Percentiles rank a stretch among this genome's conserved stretches.
Evolutionary conservation across 2,113 vertebrate species (phyloP).

Genomic region (Pelvicachromis taeniatus): DNA sequence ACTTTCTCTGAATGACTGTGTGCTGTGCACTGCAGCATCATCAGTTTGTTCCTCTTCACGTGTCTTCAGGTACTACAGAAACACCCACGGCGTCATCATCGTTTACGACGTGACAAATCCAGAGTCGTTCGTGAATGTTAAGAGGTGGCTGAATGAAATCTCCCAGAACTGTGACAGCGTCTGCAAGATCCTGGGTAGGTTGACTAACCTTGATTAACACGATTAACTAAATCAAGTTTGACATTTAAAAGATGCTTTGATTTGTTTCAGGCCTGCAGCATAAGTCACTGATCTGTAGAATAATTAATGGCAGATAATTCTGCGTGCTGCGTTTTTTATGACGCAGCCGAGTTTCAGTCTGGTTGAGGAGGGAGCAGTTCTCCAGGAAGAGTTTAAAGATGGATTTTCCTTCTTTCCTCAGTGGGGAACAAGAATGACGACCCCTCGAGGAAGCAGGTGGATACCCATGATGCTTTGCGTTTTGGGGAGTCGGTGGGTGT

Average conservation of each 20-base stretch:
- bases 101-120: conserved; percentile 85
- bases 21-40: rapidly evolving
- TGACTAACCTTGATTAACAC: too few species aligned
- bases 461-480: conserved; percentile 72
- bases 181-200: conserved; percentile 81
- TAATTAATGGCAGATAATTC: neutral
- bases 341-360: rapidly evolving
- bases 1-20: rapidly evolving
- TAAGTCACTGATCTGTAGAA: neutral
- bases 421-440: conserved; percentile 85
- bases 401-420: conserved; percentile 3
- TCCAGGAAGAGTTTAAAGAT: neutral
- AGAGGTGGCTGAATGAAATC: conserved; percentile 82
- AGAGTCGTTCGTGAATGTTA: conserved; percentile 82
- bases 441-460: conserved; percentile 73
- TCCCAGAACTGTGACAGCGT: conserved; percentile 83
- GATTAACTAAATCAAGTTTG: neutral
- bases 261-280: neutral
- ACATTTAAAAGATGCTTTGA: neutral
- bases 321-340: neutral
- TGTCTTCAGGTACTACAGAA: conserved; percentile 78
- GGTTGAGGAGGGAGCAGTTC: neutral
- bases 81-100: conserved; percentile 83
- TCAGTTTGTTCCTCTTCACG: rapidly evolving
- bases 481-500: conserved; percentile 81